Base-by-base conservation (phyloP, 2,888 invertebrate species). In the Andrena marginata region DNA sequence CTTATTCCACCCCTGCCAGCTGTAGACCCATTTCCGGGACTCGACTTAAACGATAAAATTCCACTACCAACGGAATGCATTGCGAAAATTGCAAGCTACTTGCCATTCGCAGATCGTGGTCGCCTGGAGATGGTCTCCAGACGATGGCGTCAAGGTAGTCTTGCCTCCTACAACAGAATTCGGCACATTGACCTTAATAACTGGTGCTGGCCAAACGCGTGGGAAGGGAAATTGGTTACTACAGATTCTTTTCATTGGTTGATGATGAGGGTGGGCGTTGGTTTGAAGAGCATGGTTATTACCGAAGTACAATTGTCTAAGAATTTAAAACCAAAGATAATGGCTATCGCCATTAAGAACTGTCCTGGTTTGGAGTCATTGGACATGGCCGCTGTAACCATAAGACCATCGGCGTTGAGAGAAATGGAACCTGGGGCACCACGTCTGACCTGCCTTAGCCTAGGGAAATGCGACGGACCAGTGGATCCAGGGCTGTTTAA, bases 361-460 rank as follows among this genome's bases (percentile, higher is more conserved):
- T 56, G 26, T 13, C 20, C 23, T 4, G 23, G 4, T 1, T 5
- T 56, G 10, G 23, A 56, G 0, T 0, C 26, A 8, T 1, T 56
- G 0, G 56, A 56, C 0, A 1, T 13, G 0, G 8, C 23, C 1
- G 10, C 23, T 0, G 10, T 23, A 0, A 26, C 20, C 0, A 56
- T 56, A 1, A 0, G 56, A 10, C 26, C 56, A 0, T 4, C 56
- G 26, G 56, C 26, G 0, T 3, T 56, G 10, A 20, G 26, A 4
- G 56, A 20, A 1, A 26, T 56, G 23, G 42, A 42, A 16, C 10
- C 23, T 0, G 4, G 3, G 0, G 20, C 10, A 8, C 4, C 8
- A 1, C 23, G 4, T 0, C 4, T 56, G 0, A 20, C 20, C 0
- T 10, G 23, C 54, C 8, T 26, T 0, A 20, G 0, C 0, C 1